Evolutionary conservation across 2,113 vertebrate genomes (phyloP).

Genomic region (Chionodraco myersi): DNA sequence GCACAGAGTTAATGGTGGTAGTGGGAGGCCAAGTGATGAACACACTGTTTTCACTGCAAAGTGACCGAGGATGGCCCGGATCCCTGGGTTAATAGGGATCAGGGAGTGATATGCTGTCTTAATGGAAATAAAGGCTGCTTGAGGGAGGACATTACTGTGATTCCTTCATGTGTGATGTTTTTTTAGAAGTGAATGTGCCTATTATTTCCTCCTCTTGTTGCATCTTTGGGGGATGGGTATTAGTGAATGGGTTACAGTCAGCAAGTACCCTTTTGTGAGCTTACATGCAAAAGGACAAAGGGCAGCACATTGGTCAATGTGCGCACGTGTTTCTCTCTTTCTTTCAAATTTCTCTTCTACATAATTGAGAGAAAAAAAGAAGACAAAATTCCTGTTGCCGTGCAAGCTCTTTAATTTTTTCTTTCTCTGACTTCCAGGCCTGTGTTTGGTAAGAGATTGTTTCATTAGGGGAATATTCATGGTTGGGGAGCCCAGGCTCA

Average conservation of each 20-base stretch:
- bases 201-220: slow-evolving; percentile 65
- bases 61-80: slow-evolving; percentile 55
- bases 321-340: background rate
- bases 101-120: slow-evolving; percentile 70
- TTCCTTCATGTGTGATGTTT: slow-evolving; percentile 74
- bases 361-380: slow-evolving; percentile 11
- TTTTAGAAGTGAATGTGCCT: slow-evolving; percentile 57
- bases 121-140: slow-evolving; percentile 74
- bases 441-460: slow-evolving; percentile 48
- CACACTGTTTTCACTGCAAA: slow-evolving; percentile 59
- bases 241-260: slow-evolving; percentile 53
- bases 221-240: slow-evolving; percentile 57
- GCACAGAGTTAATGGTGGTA: slow-evolving; percentile 66
- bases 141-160: slow-evolving; percentile 67
- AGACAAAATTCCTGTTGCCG: slow-evolving; percentile 26
- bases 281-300: slow-evolving; percentile 54
- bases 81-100: slow-evolving; percentile 63
- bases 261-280: slow-evolving; percentile 60
- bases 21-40: slow-evolving; percentile 71
- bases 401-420: background rate
- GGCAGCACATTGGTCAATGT: slow-evolving; percentile 44
- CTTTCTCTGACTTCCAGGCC: slow-evolving; percentile 22
- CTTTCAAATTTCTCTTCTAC: slow-evolving; percentile 20
- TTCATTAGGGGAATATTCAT: slow-evolving; percentile 74
- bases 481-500: slow-evolving; percentile 51